A percentile compares a stretch with the other conserved stretches of the same genome.
phyloP scores from a whole-genome alignment of 2,797 vertebrate genomes.

The Etheostoma nigrum region DNA sequence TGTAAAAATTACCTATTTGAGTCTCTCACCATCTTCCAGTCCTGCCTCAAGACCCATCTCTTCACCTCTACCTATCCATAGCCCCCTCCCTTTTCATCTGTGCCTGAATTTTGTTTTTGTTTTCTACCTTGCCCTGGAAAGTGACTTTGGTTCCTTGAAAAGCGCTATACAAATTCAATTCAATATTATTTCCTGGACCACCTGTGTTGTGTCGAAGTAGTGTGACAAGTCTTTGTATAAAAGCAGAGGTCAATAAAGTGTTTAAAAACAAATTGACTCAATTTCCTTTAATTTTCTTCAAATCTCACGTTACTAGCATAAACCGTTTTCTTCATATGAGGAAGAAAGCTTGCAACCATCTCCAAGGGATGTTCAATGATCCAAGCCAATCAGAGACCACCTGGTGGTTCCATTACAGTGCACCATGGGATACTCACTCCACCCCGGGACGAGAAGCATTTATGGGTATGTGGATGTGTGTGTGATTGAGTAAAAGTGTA shows the following conservation, averaged over 20 bases:
- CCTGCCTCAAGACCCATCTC: too few species aligned
- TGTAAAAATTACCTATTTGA: constrained; percentile 8
- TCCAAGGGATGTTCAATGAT: constrained; percentile 64
- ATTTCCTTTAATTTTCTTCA: constrained; percentile 65
- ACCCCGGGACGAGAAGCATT: constrained; percentile 45
- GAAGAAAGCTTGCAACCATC: constrained; percentile 56
- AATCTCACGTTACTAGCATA: constrained; percentile 29
- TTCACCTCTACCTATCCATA: too few species aligned
- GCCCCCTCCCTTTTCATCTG: too few species aligned
- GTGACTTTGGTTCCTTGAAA: too few species aligned
- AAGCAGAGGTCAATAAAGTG: constrained; percentile 70
- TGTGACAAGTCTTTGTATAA: constrained; percentile 64
- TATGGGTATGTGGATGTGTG: constrained; percentile 45
- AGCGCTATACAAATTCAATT: too few species aligned
- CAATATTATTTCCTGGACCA: constrained; percentile 42
- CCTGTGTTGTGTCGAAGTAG: constrained; percentile 58
- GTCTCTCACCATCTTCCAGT: too few species aligned
- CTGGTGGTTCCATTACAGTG: constrained; percentile 78
- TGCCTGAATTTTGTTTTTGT: too few species aligned
- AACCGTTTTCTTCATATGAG: constrained; percentile 45
- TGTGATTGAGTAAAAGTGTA: constrained; percentile 25
- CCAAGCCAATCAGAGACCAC: constrained; percentile 74
- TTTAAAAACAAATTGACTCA: constrained; percentile 45
- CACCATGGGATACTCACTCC: constrained; percentile 68
- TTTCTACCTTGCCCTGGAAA: too few species aligned